Percentiles rank a stretch among this genome's conserved stretches.
These are phyloP conservation scores for Rhyacichthys aspro DNA, from an alignment of 2,797 vertebrate species.

Conservation along the genomic window DNA sequence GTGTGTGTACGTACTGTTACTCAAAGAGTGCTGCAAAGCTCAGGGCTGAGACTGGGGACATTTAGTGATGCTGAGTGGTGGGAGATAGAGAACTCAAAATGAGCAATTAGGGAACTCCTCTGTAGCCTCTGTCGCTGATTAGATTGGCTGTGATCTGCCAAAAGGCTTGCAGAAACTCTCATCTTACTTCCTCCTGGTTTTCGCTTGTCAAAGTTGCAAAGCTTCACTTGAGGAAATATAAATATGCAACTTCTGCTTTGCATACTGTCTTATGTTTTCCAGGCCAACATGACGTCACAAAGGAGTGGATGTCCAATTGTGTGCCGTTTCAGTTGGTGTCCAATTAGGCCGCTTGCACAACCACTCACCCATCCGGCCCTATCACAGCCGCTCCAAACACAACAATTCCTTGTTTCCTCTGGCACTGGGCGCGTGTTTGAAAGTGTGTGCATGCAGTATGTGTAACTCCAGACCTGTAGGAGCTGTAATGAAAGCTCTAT, in stretches of 20 bases:
- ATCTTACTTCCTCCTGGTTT: constrained; percentile 14
- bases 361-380: constrained; percentile 60
- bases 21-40: constrained; percentile 50
- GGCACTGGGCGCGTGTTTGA: constrained; percentile 31
- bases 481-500: too few species aligned
- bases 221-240: not conserved
- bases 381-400: constrained; percentile 64
- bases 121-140: constrained; percentile 70
- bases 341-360: constrained; percentile 65
- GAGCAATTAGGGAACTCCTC: constrained; percentile 67
- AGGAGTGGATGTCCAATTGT: constrained; percentile 39
- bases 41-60: constrained; percentile 54
- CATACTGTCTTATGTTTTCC: constrained; percentile 27
- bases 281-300: constrained; percentile 57
- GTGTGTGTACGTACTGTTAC: constrained; percentile 65
- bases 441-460: too few species aligned
- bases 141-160: constrained; percentile 78
- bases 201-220: too few species aligned
- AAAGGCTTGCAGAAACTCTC: constrained; percentile 50
- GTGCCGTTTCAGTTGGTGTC: constrained; percentile 51
- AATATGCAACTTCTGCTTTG: constrained; percentile 24
- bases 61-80: constrained; percentile 63
- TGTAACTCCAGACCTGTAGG: too few species aligned
- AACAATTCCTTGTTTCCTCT: constrained; percentile 75
- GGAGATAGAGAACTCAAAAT: constrained; percentile 72